Evolutionary conservation across 2,113 vertebrate genomes (phyloP), one percentile per base, ranked within the genome.

Genomic region (Pampusana beccarii): DNA sequence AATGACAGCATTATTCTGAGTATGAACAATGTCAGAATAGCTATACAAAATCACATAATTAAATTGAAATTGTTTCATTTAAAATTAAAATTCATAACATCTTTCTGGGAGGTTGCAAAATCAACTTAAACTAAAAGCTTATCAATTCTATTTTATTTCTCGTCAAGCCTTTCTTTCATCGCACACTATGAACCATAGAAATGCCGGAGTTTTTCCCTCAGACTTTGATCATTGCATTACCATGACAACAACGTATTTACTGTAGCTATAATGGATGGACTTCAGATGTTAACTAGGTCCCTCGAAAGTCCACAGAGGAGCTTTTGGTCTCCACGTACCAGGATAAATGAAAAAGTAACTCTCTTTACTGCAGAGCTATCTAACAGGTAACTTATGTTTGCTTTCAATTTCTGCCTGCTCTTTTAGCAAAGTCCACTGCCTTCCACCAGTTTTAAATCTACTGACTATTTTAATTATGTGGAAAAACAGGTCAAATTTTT

Each of bases 181-280:
- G 91, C 69, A 46, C 16, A 75, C n/a, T 64, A 69, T 42, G 66
- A 92, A 95, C 74, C 48, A 81, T 0, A 95, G n/a, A 82, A 94
- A 93, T 28, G 33, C 56, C 7, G 1, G 46, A 77, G 60, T 50
- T 91, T 40, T 61, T 73, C 19, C 28, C 67, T 94, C 81, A 72
- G 82, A 81, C 29, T 94, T 62, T 85, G 80, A 92, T 92, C 46
- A 31, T 20, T 51, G 29, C 17, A 94, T 95, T 97, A 89, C 95
- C 86, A 89, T 48, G 75, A 96, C 78, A 93, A 95, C 86, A 94
- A 48, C 50, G 44, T 74, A 94, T 88, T 92, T 79, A 83, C 53
- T 79, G n/a, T 46, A 65, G 86, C 48, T 73, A 54, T 54, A 67
- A 93, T 36, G 75, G 57, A 75, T 62, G 72, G 86, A 80, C 88